Percentiles rank a stretch among this genome's conserved stretches.
These are phyloP conservation scores for Garra rufa DNA, from an alignment of 2,113 vertebrate species.

Conservation along the genomic window DNA sequence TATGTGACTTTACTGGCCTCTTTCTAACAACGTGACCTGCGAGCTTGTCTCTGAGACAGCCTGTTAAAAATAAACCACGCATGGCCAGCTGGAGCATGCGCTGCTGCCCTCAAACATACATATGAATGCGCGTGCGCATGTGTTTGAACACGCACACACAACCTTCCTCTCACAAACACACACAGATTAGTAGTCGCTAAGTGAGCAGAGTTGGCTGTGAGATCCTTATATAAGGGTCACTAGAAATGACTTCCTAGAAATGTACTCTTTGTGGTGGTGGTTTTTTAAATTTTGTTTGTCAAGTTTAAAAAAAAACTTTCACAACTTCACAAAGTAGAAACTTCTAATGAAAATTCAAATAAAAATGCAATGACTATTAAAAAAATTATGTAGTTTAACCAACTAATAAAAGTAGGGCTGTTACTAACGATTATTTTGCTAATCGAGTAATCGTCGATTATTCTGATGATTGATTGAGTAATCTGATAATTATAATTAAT, in stretches of 20 bases:
- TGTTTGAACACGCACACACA: background rate
- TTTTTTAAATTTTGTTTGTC: too few species aligned
- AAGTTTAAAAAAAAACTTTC: too few species aligned
- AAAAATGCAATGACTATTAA: background rate
- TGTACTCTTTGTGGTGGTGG: background rate
- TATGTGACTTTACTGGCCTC: constrained; percentile 31
- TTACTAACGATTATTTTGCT: too few species aligned
- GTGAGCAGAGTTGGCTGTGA: background rate
- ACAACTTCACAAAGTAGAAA: background rate
- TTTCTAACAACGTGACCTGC: constrained; percentile 54
- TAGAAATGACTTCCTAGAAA: constrained; percentile 3
- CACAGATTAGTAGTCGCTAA: background rate
- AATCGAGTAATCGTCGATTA: too few species aligned
- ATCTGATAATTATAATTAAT: too few species aligned
- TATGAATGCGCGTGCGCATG: background rate
- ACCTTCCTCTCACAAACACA: background rate
- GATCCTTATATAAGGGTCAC: background rate
- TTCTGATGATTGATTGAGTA: too few species aligned
- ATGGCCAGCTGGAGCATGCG: background rate
- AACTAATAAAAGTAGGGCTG: too few species aligned
- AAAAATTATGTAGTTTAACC: background rate
- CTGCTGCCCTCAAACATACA: background rate
- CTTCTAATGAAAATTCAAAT: background rate
- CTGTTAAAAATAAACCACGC: constrained; percentile 49
- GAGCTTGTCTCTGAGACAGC: constrained; percentile 36